Percentiles rank a stretch among this genome's conserved stretches.
phyloP scores from a whole-genome alignment of 53 echinoderm and acorn worm species.

The Holothuria scabra region DNA sequence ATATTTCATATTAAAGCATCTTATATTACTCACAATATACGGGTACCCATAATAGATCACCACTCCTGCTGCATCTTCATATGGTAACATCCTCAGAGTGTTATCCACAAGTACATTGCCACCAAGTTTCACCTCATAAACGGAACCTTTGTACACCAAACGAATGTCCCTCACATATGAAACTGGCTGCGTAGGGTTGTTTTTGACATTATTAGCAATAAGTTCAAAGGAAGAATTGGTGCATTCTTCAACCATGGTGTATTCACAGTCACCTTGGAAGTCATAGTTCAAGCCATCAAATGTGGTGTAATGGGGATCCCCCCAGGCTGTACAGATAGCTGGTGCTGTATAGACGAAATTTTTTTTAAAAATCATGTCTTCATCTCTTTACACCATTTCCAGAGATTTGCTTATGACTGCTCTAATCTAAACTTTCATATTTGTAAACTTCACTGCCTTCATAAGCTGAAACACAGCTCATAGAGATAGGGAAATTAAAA shows the following conservation, averaged over 20 bases:
- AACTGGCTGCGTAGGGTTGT: slow-evolving; percentile 52
- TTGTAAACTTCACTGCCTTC: too few species aligned
- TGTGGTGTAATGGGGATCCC: slow-evolving; percentile 78
- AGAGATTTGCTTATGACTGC: too few species aligned
- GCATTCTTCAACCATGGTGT: slow-evolving; percentile 69
- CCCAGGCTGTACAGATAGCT: slow-evolving; percentile 64
- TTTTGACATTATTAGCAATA: slow-evolving; percentile 66
- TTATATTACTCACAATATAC: slow-evolving; percentile 62
- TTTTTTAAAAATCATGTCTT: neutral
- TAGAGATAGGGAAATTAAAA: too few species aligned
- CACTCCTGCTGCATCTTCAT: slow-evolving; percentile 48
- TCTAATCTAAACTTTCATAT: too few species aligned
- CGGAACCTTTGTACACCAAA: slow-evolving; percentile 26
- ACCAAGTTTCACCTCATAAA: slow-evolving; percentile 39
- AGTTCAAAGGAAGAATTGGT: slow-evolving; percentile 49
- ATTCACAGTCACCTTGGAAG: slow-evolving; percentile 79
- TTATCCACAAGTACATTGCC: slow-evolving; percentile 64
- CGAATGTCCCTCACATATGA: slow-evolving; percentile 54
- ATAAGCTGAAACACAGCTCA: too few species aligned
- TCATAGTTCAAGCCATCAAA: slow-evolving; percentile 68
- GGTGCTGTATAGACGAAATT: slow-evolving; percentile 18
- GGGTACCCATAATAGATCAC: slow-evolving; percentile 50
- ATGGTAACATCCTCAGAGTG: slow-evolving; percentile 34
- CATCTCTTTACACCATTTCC: too few species aligned
- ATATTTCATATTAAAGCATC: too few species aligned